Evolutionary conservation across 2,113 vertebrate species (phyloP), one percentile per base, ranked within the genome.

Genomic region (Charadrius vociferus): DNA sequence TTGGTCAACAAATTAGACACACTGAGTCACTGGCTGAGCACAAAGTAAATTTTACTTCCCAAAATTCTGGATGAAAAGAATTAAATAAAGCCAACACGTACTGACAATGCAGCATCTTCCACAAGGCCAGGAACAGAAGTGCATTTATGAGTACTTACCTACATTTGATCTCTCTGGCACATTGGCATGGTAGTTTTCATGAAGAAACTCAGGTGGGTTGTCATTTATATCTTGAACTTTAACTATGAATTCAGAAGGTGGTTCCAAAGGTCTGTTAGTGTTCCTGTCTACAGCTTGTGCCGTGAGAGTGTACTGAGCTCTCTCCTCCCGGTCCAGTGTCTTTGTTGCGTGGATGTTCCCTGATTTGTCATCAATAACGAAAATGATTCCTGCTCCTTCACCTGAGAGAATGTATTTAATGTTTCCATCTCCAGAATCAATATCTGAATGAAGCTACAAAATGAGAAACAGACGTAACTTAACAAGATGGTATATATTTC

Each of bases 211-310:
- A 0, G 99, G 99, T 0, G 99, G 99, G 97, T 99, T 99, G 97
- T 99, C 99, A 47, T 99, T 99, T 97, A 99, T 99, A 97, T 99
- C 99, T 96, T 99, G 99, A 92, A 99, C 99, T 98, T 99, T 99
- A 84, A 99, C 99, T 26, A 99, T 99, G 97, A 99, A 99, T 97
- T 99, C 99, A 0, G 99, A 99, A 0, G 99, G 99, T 4, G 99
- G 99, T 95, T 99, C 99, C 95, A 99, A 95, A 2, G 99, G 99
- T 63, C 99, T 98, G 73, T 99, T 99, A 3, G 99, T 99, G 96
- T 99, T 99, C 58, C 99, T 98, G 93, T 98, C 99, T 82, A 99
- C 99, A 3, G 99, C 99, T 96, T 99, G 99, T 49, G 99, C 99
- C 2, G 99, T 99, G 75, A 99, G 96, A 0, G 99, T 99, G 97